phyloP scores from a whole-genome alignment of 2,113 vertebrate species.

The Malaclemys terrapin region DNA sequence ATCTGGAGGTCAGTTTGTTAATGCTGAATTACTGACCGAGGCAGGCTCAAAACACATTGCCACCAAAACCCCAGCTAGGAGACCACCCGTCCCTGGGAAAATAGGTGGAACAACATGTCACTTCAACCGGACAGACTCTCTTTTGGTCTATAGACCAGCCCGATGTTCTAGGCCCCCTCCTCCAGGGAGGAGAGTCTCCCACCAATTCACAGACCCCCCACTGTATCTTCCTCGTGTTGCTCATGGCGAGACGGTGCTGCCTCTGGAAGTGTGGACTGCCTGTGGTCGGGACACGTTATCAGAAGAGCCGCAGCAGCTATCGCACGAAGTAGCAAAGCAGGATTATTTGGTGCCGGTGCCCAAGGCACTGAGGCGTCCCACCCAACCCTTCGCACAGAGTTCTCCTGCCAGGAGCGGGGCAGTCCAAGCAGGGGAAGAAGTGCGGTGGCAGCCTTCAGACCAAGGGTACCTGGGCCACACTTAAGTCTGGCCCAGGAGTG shows the following conservation, averaged over 20 bases:
- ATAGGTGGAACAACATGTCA: not conserved
- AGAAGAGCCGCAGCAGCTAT: not conserved
- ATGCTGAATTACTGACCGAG: not conserved
- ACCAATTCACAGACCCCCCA: not conserved
- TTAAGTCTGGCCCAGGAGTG: not conserved
- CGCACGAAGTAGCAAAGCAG: not conserved
- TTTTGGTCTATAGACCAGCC: not conserved
- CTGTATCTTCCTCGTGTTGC: not conserved
- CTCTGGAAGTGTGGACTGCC: not conserved
- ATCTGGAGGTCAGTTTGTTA: not conserved
- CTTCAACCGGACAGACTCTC: not conserved
- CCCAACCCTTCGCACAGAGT: not conserved
- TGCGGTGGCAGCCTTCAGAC: not conserved
- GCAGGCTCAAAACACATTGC: not conserved
- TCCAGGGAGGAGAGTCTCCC: not conserved
- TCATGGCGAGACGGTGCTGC: not conserved
- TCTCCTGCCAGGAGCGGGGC: not conserved
- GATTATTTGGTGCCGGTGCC: not conserved
- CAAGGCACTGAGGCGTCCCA: not conserved
- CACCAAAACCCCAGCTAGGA: not conserved
- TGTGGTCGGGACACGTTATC: not conserved
- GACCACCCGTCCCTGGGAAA: not conserved
- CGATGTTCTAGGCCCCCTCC: not conserved
- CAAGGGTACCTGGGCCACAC: not conserved
- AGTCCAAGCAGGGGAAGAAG: not conserved